These are phyloP conservation scores for Bellardia pandia DNA, from an alignment of 2,888 invertebrate genomes.

Conservation along the genomic window DNA sequence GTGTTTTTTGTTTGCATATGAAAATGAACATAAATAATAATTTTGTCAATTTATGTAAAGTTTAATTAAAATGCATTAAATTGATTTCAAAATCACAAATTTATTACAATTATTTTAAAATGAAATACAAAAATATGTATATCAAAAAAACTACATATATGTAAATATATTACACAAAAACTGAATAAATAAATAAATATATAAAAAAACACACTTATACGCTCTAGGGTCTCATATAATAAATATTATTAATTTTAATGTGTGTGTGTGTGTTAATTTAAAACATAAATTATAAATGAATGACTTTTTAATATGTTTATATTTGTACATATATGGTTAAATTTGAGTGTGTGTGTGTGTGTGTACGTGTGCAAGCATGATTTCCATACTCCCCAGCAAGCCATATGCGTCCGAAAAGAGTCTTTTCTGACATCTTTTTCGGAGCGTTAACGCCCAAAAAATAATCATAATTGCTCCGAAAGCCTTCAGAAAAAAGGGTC, in stretches of 20 bases:
- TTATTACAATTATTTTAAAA: conserved; percentile 61
- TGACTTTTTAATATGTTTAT: conserved; percentile 66
- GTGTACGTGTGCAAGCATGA: no score
- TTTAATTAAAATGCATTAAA: conserved; percentile 64
- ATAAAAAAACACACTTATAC: conserved; percentile 50
- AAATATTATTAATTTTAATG: conserved; percentile 20
- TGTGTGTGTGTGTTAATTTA: conserved; percentile 31
- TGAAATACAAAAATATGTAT: not conserved
- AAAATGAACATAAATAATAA: not conserved
- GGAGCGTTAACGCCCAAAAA: no score
- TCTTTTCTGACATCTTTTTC: no score
- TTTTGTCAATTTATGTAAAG: conserved; percentile 46
- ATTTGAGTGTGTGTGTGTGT: no score
- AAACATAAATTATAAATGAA: conserved; percentile 70
- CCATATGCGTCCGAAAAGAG: no score
- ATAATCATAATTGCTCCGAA: no score
- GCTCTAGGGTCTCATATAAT: conserved; percentile 60
- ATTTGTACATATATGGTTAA: not conserved
- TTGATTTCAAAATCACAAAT: conserved; percentile 71
- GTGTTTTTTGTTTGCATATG: no score
- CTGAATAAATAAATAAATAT: conserved; percentile 42
- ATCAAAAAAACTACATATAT: not conserved
- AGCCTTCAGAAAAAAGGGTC: no score
- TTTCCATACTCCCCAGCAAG: no score
- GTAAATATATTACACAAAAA: not conserved